Conservation (phyloP, 2,797 vertebrate genomes). For the Rhadinocentrus ornatus region DNA sequence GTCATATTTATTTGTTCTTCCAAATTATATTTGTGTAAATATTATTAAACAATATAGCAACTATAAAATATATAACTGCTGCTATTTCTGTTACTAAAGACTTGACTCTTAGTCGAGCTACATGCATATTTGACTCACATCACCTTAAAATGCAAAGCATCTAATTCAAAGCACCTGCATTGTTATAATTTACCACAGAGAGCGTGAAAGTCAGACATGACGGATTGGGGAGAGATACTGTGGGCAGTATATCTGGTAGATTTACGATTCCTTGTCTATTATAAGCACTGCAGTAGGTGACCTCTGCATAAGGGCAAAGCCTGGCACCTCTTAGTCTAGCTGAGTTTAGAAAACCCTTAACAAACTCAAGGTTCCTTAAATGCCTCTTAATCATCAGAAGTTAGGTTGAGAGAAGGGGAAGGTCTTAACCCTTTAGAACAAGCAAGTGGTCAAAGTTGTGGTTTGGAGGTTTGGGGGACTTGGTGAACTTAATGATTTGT, state of each 20-base stretch:
- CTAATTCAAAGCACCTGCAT: constrained; percentile 24
- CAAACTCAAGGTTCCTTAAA: constrained; percentile 7
- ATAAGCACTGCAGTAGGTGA: constrained; percentile 29
- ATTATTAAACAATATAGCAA: background rate
- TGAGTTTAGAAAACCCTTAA: background rate
- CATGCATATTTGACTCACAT: constrained; percentile 22
- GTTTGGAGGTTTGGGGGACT: background rate
- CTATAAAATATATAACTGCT: background rate
- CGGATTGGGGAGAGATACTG: background rate
- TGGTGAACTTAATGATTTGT: background rate
- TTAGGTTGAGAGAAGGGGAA: background rate
- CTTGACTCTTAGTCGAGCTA: constrained; percentile 50
- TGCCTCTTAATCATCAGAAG: constrained; percentile 27
- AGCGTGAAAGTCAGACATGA: background rate
- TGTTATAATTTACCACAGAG: constrained; percentile 22
- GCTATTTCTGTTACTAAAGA: background rate
- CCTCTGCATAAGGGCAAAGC: constrained; percentile 18
- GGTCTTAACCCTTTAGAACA: background rate
- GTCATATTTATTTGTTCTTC: background rate
- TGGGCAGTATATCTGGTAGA: constrained; percentile 37
- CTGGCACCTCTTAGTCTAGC: constrained; percentile 39
- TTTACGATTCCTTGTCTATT: constrained; percentile 41
- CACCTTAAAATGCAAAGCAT: constrained; percentile 40
- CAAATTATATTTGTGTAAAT: background rate
- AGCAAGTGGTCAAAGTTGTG: background rate